Evolutionary conservation across 30 jellyfish, hydroid and myxozoan genomes (phyloP), one percentile per base, ranked within the genome.

Genomic region (Pseudorhiza aurosa): DNA sequence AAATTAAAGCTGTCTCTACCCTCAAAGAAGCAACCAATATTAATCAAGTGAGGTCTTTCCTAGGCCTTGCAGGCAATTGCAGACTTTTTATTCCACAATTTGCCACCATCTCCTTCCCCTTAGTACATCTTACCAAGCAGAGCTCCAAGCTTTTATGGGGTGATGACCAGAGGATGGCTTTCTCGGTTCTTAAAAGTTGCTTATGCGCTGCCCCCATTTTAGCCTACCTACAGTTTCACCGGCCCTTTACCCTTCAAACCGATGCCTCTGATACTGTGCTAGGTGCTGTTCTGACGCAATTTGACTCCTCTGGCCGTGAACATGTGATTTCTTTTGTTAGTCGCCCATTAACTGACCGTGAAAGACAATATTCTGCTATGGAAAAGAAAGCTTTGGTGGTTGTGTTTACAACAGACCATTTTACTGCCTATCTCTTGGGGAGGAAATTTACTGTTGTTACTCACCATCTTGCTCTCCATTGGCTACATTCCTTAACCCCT

Each of bases 371-470:
- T 51, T 83, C 85, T 39, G 95, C 82, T 14, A 85, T 92, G 35
- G 78, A 68, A 59, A 72, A 85, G 73, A 92, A 73, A 47, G 73
- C 69, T 21, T 47, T 85, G 33, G 96, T 85, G 46, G 69, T 85
- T 1, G 69, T 85, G 31, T 59, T 47, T 7, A 92, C 91, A 8
- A 62, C 75, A 4, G 51, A 65, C 22, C 42, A 58, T 26, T 85
- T 19, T 63, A 65, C 71, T 11, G 82, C 22, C 10, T 85, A 72
- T 47, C 77, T 85, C 31, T 42, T 53, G 15, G 96, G 96, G 1
- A 67, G 58, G 26, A 24, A 60, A 8, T 74, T 85, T 46, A 72
- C 85, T 27, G 55, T 85, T 43, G 62, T 50, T 27, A 70, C 95
- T 0, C 91, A 82, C 31, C 90, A 82, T 55, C 35, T 74, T 32